phyloP scores from a whole-genome alignment of 2,113 vertebrate species.

The Odontesthes bonariensis region DNA sequence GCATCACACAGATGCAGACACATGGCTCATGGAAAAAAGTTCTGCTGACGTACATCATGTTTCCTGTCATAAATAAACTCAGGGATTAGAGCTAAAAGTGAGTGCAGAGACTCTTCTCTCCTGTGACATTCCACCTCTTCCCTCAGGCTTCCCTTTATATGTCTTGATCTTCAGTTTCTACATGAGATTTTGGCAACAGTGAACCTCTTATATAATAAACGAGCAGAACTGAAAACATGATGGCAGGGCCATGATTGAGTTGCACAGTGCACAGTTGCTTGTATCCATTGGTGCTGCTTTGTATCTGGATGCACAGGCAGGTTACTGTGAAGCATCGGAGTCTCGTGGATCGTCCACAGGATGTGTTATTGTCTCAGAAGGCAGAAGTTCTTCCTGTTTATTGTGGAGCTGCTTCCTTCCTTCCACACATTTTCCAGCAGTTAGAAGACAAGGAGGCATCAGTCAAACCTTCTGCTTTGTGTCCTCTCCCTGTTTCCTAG shows the following conservation, averaged over 20 bases:
- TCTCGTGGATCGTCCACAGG: slow-evolving; percentile 44
- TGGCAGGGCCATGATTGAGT: not conserved
- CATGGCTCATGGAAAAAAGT: slow-evolving; percentile 55
- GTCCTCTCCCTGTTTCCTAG: slow-evolving; percentile 42
- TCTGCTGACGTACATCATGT: slow-evolving; percentile 68
- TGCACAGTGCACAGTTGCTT: not conserved
- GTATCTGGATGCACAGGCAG: not conserved
- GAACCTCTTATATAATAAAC: slow-evolving; percentile 33
- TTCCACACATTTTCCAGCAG: slow-evolving; percentile 61
- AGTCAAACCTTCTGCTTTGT: slow-evolving; percentile 28
- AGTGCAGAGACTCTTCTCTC: slow-evolving; percentile 12
- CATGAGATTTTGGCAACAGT: not conserved
- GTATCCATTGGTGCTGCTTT: not conserved
- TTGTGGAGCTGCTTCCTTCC: slow-evolving; percentile 70
- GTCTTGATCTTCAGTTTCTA: slow-evolving; percentile 16
- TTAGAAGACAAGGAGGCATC: slow-evolving; percentile 50
- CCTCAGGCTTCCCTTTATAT: not conserved
- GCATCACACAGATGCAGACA: slow-evolving; percentile 24
- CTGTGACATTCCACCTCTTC: slow-evolving; percentile 28
- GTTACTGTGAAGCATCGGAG: slow-evolving; percentile 13
- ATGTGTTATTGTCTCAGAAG: slow-evolving; percentile 74
- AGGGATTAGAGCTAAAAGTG: slow-evolving; percentile 47
- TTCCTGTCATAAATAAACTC: slow-evolving; percentile 77
- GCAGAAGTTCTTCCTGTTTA: slow-evolving; percentile 81
- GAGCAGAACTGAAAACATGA: slow-evolving; percentile 8